Conservation (phyloP, 2,888 invertebrate genomes). For the Metallyticus violacea region DNA sequence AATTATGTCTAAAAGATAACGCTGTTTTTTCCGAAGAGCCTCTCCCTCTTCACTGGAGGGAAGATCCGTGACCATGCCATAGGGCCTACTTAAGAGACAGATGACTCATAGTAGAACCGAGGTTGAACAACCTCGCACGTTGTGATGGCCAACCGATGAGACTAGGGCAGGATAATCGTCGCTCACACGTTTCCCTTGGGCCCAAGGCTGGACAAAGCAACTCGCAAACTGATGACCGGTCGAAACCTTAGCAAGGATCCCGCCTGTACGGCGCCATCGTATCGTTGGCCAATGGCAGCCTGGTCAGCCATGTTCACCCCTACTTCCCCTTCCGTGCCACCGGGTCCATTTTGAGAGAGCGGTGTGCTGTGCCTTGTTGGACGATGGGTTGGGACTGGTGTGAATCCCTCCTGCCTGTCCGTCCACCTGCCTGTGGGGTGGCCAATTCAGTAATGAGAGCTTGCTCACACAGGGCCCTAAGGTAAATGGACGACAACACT, state of each 20-base stretch:
- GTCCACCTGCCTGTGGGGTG: conserved; percentile 34
- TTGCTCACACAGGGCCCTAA: conserved; percentile 45
- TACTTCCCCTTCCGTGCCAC: conserved; percentile 24
- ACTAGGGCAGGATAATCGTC: conserved; percentile 29
- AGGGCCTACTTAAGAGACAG: conserved; percentile 43
- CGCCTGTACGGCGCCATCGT: conserved; percentile 19
- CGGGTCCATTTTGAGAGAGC: conserved; percentile 12
- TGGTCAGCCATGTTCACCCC: conserved; percentile 17
- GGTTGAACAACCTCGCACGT: conserved; percentile 28
- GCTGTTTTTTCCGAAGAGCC: conserved; percentile 51
- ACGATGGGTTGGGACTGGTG: conserved; percentile 39
- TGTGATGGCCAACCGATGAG: conserved; percentile 32
- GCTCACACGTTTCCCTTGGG: conserved; percentile 26
- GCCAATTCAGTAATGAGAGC: conserved; percentile 41
- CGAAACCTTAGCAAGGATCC: conserved; percentile 23
- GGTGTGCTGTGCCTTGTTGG: conserved; percentile 26
- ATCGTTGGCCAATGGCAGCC: conserved; percentile 27
- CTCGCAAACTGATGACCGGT: conserved; percentile 10
- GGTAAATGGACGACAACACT: conserved; percentile 44
- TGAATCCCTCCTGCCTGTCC: conserved; percentile 28
- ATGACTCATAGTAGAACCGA: conserved; percentile 28
- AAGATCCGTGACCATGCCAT: conserved; percentile 41
- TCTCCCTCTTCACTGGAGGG: conserved; percentile 50
- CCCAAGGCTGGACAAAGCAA: conserved; percentile 25
- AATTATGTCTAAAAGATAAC: conserved; percentile 31